These are phyloP conservation scores for Hemibagrus guttatus DNA, from an alignment of 2,797 vertebrate species.

Conservation along the genomic window DNA sequence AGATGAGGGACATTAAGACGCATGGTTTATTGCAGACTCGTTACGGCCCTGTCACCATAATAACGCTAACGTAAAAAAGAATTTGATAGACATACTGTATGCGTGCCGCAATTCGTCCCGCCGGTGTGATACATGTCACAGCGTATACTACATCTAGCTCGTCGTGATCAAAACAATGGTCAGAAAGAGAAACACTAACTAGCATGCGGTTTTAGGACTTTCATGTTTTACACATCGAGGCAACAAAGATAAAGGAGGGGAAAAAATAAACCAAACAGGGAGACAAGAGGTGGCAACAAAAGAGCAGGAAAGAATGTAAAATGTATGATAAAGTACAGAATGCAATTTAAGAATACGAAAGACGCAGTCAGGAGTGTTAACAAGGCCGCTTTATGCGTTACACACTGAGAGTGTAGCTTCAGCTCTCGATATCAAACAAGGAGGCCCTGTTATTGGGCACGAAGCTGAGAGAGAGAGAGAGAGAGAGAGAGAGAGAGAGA, in stretches of 20 bases:
- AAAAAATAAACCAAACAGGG: neutral
- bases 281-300: neutral
- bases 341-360: slow-evolving; percentile 50
- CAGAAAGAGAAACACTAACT: slow-evolving; percentile 14
- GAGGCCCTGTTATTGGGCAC: slow-evolving; percentile 88
- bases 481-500: slow-evolving; percentile 84
- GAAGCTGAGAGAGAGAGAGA: slow-evolving; percentile 80
- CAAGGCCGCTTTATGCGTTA: slow-evolving; percentile 91
- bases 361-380: slow-evolving; percentile 87
- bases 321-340: slow-evolving; percentile 37
- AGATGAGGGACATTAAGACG: slow-evolving; percentile 35
- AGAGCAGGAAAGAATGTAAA: slow-evolving; percentile 5
- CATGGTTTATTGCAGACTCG: slow-evolving; percentile 15
- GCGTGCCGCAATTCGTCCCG: slow-evolving; percentile 25
- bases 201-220: slow-evolving; percentile 14
- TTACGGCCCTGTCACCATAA: slow-evolving; percentile 33
- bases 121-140: slow-evolving; percentile 34
- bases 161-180: slow-evolving; percentile 44
- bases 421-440: slow-evolving; percentile 95
- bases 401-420: slow-evolving; percentile 89
- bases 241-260: slow-evolving; percentile 9
- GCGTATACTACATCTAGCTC: neutral
- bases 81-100: slow-evolving; percentile 41
- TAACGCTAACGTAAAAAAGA: slow-evolving; percentile 26
- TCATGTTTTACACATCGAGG: slow-evolving; percentile 27